Conservation (phyloP, 2,888 invertebrate species). For the Drosophila fulvimacula region DNA sequence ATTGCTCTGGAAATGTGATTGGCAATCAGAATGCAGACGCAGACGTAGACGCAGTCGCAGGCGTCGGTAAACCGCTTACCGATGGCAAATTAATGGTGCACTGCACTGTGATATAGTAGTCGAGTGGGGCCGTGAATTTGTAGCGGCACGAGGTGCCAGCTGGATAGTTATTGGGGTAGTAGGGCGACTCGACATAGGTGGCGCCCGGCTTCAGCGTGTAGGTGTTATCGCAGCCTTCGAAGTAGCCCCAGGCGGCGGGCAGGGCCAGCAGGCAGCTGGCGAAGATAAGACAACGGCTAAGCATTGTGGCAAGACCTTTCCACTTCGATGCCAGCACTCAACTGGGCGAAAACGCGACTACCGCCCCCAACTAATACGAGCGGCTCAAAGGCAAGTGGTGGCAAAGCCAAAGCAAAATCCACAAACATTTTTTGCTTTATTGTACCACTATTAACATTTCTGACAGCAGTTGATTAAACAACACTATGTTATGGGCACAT, state of each 20-base stretch:
- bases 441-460: constrained; percentile 29
- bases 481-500: constrained; percentile 27
- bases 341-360: constrained; percentile 53
- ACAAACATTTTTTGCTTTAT: constrained; percentile 47
- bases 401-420: constrained; percentile 43
- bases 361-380: constrained; percentile 55
- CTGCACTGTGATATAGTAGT: constrained; percentile 68
- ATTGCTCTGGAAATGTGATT: constrained; percentile 30
- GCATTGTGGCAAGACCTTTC: constrained; percentile 52
- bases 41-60: not conserved
- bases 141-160: constrained; percentile 82
- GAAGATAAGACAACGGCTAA: constrained; percentile 36
- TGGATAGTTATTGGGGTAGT: constrained; percentile 77
- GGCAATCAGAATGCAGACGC: not conserved
- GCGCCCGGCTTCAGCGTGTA: constrained; percentile 57
- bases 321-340: constrained; percentile 45
- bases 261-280: constrained; percentile 42
- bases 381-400: constrained; percentile 27
- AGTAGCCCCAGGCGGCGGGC: constrained; percentile 52
- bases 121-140: constrained; percentile 75
- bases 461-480: constrained; percentile 75
- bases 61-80: constrained; percentile 52
- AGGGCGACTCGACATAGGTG: constrained; percentile 78
- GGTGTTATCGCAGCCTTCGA: constrained; percentile 75
- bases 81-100: constrained; percentile 73